Base-by-base conservation (phyloP, 2,888 invertebrate species). In the Therioaphis trifolii region DNA sequence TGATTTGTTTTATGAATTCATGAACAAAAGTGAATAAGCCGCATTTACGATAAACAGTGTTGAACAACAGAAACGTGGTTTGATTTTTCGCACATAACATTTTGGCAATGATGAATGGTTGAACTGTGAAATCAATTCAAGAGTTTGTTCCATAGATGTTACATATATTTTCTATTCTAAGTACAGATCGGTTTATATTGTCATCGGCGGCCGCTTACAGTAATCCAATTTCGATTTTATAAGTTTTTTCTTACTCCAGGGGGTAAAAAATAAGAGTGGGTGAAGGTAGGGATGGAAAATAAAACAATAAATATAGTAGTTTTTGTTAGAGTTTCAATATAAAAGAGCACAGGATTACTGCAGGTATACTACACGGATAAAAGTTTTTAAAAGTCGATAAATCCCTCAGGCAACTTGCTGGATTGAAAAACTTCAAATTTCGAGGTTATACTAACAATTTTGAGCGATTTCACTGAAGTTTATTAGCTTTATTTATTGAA, bases 361-460 rank as follows among this genome's bases (percentile, higher is more conserved):
- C 49, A 77, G 49, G 66, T 77, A 66, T 77, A 77, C 77, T 49
- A 69, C 55, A 69, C 55, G 78, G 68, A 79, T 43, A 69, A 79
- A 78, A 79, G 78, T 79, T 79, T 79, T 69, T 69, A 79, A 79
- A 79, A 79, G 78, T 79, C 69, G 68, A 79, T 79, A 79, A 79
- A 79, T 79, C 78, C 78, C 78, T 69, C 55, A 79, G 78, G 78
- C 43, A 11, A 79, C 78, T 79, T n/a, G 24, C 40, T 55, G 78
- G 78, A 79, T 79, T 79, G 78, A 79, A 79, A 79, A 79, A 79
- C 78, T 79, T 79, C 68, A 79, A 79, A 79, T 79, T 79, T 79
- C 43, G 52, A 79, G 69, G 78, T 79, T 55, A 40, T 43, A 68
- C 55, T 79, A 69, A 79, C 69, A 79, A 55, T 79, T 79, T 79